These are phyloP conservation scores for Sebastes iracundus DNA, from an alignment of 2,797 vertebrate genomes.

Conservation along the genomic window DNA sequence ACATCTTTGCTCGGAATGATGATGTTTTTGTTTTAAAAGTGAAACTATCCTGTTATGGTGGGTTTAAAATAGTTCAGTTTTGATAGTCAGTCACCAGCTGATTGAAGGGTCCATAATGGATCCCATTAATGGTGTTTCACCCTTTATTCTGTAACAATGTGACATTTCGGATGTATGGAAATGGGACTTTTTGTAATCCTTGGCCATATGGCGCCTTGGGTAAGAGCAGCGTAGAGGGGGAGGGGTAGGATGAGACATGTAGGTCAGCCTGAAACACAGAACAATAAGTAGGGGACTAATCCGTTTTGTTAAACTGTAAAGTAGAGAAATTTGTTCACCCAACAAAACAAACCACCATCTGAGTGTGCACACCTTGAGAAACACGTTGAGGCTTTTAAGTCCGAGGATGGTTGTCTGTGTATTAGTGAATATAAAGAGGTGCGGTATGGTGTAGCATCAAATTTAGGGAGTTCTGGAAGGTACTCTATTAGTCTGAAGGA, in stretches of 20 bases:
- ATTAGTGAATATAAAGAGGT: background rate
- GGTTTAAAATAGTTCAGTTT: background rate
- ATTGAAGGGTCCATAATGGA: background rate
- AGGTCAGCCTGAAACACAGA: conserved; percentile 59
- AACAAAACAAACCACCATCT: background rate
- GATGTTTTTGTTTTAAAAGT: background rate
- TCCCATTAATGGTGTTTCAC: background rate
- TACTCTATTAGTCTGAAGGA: rapidly evolving
- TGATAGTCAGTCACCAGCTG: background rate
- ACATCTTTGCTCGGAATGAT: background rate
- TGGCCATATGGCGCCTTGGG: conserved; percentile 71
- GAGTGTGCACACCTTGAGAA: background rate
- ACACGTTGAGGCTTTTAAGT: background rate
- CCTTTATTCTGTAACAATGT: conserved; percentile 23
- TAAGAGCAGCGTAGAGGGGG: conserved; percentile 37
- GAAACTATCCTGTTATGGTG: background rate
- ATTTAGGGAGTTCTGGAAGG: background rate
- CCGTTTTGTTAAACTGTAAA: conserved; percentile 11
- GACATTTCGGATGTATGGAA: conserved; percentile 48
- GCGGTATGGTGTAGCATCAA: background rate
- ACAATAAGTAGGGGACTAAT: conserved; percentile 58
- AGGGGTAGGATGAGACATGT: conserved; percentile 44
- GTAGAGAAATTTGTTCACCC: background rate
- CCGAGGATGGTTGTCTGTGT: background rate
- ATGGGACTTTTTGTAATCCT: conserved; percentile 68